phyloP scores from a whole-genome alignment of 2,888 invertebrate genomes.

The Lycia hirtaria region DNA sequence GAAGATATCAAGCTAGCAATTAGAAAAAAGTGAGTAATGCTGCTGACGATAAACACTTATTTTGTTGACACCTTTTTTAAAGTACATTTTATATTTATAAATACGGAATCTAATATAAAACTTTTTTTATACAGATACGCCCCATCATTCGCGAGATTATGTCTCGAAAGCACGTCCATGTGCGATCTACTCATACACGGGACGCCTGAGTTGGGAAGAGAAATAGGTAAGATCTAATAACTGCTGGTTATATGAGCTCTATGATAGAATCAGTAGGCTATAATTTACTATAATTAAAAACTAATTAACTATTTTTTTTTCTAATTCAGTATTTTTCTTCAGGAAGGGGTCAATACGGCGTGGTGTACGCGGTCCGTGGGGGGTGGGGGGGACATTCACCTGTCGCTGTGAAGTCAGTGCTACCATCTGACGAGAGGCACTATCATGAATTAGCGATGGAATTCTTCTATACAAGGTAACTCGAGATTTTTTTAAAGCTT shows the following conservation, averaged over 20 bases:
- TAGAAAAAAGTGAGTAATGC: constrained; percentile 85
- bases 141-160: constrained; percentile 92
- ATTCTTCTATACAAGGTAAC: constrained; percentile 95
- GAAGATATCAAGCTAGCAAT: constrained; percentile 92
- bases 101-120: no score
- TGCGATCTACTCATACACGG: constrained; percentile 92
- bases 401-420: constrained; percentile 94
- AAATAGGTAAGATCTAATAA: constrained; percentile 82
- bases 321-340: neutral
- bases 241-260: no score
- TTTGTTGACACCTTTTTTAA: no score
- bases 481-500: no score
- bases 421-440: constrained; percentile 94
- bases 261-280: no score
- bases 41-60: no score
- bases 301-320: neutral
- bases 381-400: constrained; percentile 90
- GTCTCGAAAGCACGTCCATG: constrained; percentile 93
- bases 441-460: constrained; percentile 96
- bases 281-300: no score
- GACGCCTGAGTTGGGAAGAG: constrained; percentile 87
- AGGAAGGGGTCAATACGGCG: constrained; percentile 94
- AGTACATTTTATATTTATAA: no score
- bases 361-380: constrained; percentile 92
- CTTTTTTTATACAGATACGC: constrained; percentile 89